These are phyloP conservation scores for Coleophora deauratella DNA, from an alignment of 2,888 invertebrate species.

Conservation along the genomic window DNA sequence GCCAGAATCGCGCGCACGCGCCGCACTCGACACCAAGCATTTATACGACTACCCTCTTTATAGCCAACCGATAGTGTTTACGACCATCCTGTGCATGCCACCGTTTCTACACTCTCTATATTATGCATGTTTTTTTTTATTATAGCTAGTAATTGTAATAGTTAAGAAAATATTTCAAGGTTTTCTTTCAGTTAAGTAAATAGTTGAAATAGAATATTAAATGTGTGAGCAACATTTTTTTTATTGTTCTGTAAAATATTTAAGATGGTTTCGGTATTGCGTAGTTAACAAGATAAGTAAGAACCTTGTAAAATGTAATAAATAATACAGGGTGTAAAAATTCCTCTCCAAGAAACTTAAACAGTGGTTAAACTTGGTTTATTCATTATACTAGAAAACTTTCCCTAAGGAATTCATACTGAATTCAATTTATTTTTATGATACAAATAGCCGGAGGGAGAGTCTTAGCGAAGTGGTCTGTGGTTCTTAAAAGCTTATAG, in stretches of 20 bases:
- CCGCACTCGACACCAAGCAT: constrained; percentile 37
- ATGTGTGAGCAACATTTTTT: constrained; percentile 2
- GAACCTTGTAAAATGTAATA: no score
- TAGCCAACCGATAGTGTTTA: constrained; percentile 39
- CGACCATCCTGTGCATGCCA: constrained; percentile 34
- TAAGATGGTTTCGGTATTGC: background rate
- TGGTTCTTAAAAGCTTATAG: no score
- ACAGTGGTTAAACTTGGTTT: no score
- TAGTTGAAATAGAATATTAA: constrained; percentile 8
- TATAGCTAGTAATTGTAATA: constrained; percentile 2
- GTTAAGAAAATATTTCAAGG: constrained; percentile 7
- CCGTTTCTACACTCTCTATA: background rate
- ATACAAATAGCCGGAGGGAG: no score
- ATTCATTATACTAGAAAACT: no score
- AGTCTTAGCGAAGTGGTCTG: no score
- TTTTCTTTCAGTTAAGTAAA: constrained; percentile 5
- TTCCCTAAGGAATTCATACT: no score
- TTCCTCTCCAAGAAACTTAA: no score
- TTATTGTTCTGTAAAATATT: constrained; percentile 7
- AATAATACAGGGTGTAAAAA: no score
- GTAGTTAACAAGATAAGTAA: no score
- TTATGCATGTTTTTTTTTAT: no score
- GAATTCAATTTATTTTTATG: no score
- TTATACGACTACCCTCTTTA: constrained; percentile 43
- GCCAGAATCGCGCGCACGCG: constrained; percentile 41